These are phyloP conservation scores for Campopleginae sp. DNA, from an alignment of 2,888 invertebrate genomes.

Conservation along the genomic window DNA sequence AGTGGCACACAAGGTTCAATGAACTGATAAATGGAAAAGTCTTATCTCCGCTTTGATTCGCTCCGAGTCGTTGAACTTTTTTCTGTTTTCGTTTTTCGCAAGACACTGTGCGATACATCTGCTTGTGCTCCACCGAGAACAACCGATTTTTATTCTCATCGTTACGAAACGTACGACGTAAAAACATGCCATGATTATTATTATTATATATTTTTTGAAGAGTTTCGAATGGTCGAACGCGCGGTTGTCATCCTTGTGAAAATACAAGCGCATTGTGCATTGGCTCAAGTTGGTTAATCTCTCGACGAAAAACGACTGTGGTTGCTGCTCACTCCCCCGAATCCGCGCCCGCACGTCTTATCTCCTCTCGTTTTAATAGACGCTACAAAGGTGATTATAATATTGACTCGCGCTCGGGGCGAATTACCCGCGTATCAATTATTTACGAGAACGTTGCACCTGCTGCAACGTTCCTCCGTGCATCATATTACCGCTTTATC, in stretches of 20 bases:
- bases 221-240: slow-evolving; percentile 54
- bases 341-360: slow-evolving; percentile 49
- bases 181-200: not conserved
- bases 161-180: not conserved
- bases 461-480: slow-evolving; percentile 46
- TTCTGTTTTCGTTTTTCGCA: slow-evolving; percentile 28
- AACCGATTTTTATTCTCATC: slow-evolving; percentile 8
- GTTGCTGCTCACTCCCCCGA: slow-evolving; percentile 63
- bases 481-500: slow-evolving; percentile 15
- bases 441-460: slow-evolving; percentile 59
- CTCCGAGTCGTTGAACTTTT: slow-evolving; percentile 36
- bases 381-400: slow-evolving; percentile 66
- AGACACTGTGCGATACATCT: slow-evolving; percentile 24
- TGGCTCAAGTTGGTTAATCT: slow-evolving; percentile 62
- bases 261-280: slow-evolving; percentile 28
- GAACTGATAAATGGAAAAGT: slow-evolving; percentile 53
- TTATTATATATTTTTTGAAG: slow-evolving; percentile 39
- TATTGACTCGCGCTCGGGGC: slow-evolving; percentile 56
- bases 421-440: slow-evolving; percentile 62
- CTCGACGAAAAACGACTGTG: slow-evolving; percentile 55
- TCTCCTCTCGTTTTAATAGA: slow-evolving; percentile 59
- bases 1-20: slow-evolving; percentile 51
- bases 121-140: not conserved
- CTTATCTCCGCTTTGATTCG: slow-evolving; percentile 53
- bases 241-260: slow-evolving; percentile 55